Evolutionary conservation across 1,140 invertebrate species (phyloP).

Genomic region (Anoplolepis gracilipes): DNA sequence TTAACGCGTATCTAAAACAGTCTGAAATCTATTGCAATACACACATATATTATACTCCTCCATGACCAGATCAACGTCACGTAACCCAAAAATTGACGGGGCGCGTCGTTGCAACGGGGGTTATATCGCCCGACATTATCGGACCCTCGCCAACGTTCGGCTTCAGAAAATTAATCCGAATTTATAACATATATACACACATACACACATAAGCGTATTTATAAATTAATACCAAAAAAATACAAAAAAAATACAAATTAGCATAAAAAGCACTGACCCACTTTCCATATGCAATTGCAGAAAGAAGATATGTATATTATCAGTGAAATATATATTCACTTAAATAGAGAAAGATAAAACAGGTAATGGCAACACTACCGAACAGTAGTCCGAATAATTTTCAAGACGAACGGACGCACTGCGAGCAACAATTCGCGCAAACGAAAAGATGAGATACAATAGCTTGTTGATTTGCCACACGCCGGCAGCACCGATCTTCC

Average conservation of each 20-base stretch:
- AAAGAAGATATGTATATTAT: not conserved
- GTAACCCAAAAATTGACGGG: slow-evolving; percentile 30
- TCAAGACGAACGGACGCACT: slow-evolving; percentile 14
- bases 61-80: not conserved
- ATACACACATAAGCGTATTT: not conserved
- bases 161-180: not conserved
- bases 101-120: not conserved
- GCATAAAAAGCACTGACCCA: slow-evolving; percentile 22
- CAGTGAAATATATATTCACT: not conserved
- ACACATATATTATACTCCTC: not conserved
- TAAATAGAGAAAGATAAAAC: too few species aligned
- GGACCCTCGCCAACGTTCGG: slow-evolving; percentile 30
- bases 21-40: not conserved
- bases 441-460: not conserved
- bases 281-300: not conserved
- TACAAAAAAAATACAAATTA: not conserved
- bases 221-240: not conserved
- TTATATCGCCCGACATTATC: slow-evolving; percentile 12
- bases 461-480: slow-evolving; percentile 24
- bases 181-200: not conserved
- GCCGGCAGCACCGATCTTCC: not conserved
- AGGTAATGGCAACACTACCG: not conserved
- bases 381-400: not conserved
- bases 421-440: not conserved
- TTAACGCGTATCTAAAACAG: not conserved